These are phyloP conservation scores for Tetragonula carbonaria DNA, from an alignment of 2,888 invertebrate species.

Conservation along the genomic window DNA sequence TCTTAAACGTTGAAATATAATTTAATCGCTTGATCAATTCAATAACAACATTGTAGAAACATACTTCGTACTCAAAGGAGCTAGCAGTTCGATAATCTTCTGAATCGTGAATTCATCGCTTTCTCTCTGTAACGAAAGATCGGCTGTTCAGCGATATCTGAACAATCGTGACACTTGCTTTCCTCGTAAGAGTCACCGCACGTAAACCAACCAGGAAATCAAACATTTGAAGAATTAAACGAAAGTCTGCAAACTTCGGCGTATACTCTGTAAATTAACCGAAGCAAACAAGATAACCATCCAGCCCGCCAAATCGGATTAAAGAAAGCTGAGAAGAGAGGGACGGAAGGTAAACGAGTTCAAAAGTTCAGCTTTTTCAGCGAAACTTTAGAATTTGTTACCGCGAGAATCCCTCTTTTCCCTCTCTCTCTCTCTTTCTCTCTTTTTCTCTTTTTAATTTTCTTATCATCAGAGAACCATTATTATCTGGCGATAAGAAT, in stretches of 20 bases:
- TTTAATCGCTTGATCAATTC: background rate
- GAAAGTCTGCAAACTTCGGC: constrained; percentile 12
- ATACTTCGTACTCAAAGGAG: no score
- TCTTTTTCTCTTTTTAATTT: background rate
- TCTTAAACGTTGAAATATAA: no score
- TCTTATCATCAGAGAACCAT: background rate
- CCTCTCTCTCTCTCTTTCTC: no score
- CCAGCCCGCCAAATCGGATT: background rate
- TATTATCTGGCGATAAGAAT: background rate
- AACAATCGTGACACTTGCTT: background rate
- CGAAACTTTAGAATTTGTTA: background rate
- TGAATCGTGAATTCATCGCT: no score
- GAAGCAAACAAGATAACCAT: constrained; percentile 10
- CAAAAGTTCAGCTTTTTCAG: background rate
- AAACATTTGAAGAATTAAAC: constrained; percentile 33
- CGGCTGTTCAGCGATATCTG: background rate
- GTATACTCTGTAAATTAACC: constrained; percentile 8
- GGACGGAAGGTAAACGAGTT: background rate
- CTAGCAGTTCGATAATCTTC: no score
- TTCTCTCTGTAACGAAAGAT: background rate
- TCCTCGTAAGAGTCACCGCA: background rate
- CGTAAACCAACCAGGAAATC: background rate
- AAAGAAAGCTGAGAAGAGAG: background rate
- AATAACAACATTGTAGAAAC: background rate
- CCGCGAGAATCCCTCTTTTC: background rate